Evolutionary conservation across 2,888 invertebrate genomes (phyloP).

Genomic region (Meteorus cinctellus): DNA sequence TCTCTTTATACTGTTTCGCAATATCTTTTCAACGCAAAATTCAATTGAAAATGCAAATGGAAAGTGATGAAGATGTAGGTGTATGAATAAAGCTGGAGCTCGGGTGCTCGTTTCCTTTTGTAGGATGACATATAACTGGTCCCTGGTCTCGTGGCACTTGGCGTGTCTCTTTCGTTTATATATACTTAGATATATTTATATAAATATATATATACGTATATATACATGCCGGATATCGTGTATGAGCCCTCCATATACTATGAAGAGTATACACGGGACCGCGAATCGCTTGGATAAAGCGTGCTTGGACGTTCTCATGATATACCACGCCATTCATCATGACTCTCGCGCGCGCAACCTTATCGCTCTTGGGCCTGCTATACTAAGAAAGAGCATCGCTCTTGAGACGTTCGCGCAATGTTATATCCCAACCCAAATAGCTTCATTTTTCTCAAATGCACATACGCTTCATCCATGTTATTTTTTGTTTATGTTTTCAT

Average conservation of each 20-base stretch:
- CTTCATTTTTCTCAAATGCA: slow-evolving; percentile 30
- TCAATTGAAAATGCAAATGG: neutral
- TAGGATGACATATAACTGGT: neutral
- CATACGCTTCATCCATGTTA: slow-evolving; percentile 4
- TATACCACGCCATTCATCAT: slow-evolving; percentile 43
- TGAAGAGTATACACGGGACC: slow-evolving; percentile 26
- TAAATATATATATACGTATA: neutral
- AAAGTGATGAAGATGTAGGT: slow-evolving; percentile 1
- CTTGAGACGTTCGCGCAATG: neutral
- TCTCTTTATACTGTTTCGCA: neutral
- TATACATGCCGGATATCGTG: neutral
- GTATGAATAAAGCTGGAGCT: slow-evolving; percentile 22
- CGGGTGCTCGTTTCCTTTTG: neutral
- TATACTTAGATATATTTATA: neutral
- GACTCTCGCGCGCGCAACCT: slow-evolving; percentile 24
- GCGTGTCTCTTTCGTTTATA: neutral
- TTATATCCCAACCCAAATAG: slow-evolving; percentile 24
- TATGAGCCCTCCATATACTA: neutral
- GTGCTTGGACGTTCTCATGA: slow-evolving; percentile 38
- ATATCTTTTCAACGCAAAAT: neutral
- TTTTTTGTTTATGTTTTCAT: neutral
- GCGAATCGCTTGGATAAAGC: slow-evolving; percentile 34
- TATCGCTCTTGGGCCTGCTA: slow-evolving; percentile 32
- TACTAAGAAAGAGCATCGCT: slow-evolving; percentile 25
- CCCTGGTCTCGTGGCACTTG: slow-evolving; percentile 17